A percentile compares a stretch with the other conserved stretches of the same genome.
These are phyloP conservation scores for Eumeta japonica DNA, from an alignment of 1,140 invertebrate genomes.

Conservation along the genomic window DNA sequence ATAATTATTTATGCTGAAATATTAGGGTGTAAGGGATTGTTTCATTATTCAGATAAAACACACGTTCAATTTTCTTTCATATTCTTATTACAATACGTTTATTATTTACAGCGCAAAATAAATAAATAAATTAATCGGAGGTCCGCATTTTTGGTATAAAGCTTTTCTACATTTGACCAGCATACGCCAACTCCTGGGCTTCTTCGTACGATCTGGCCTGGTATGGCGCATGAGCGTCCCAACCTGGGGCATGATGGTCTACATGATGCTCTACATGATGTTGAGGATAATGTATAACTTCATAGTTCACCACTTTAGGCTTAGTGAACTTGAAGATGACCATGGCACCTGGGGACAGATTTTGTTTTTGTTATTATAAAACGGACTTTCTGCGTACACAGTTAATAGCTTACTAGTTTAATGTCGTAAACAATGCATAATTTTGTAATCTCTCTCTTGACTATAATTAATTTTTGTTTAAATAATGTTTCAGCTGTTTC, in stretches of 20 bases:
- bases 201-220: slow-evolving; percentile 55
- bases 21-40: no score
- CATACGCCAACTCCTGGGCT: slow-evolving; percentile 68
- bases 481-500: no score
- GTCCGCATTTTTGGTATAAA: slow-evolving; percentile 30
- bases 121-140: slow-evolving; percentile 39
- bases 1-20: no score
- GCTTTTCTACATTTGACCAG: slow-evolving; percentile 54
- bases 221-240: slow-evolving; percentile 62
- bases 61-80: no score
- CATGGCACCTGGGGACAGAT: slow-evolving; percentile 73
- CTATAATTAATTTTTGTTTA: no score
- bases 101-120: slow-evolving; percentile 43
- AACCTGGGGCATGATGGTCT: slow-evolving; percentile 55
- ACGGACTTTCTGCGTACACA: no score
- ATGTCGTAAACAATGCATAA: no score
- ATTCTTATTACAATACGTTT: no score
- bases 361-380: no score
- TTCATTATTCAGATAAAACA: no score
- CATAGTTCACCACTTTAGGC: slow-evolving; percentile 79
- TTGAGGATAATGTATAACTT: slow-evolving; percentile 82
- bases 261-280: slow-evolving; percentile 68
- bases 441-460: no score
- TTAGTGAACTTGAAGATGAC: slow-evolving; percentile 83
- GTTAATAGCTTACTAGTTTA: no score